Percentiles rank a stretch among this genome's conserved stretches.
These are phyloP conservation scores for Enteromius thamalakanensis DNA, from an alignment of 2,797 vertebrate genomes.

Conservation along the genomic window DNA sequence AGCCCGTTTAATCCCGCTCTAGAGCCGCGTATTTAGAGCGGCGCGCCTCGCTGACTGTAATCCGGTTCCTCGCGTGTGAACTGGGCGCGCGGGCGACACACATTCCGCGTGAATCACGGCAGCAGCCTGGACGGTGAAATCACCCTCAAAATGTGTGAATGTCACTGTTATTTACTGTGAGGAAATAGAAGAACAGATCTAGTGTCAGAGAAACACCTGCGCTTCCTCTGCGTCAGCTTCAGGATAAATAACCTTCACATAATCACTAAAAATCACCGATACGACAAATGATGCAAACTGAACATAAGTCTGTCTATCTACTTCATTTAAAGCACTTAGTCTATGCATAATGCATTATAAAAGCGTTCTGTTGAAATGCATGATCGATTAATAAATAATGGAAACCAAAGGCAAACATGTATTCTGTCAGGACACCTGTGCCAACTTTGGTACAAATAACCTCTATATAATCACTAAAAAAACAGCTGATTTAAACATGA, in stretches of 20 bases:
- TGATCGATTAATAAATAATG: too few relatives aligned
- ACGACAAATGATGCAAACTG: neutral
- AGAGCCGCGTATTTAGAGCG: neutral
- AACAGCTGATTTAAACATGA: too few relatives aligned
- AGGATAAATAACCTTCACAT: neutral
- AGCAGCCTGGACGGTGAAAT: neutral
- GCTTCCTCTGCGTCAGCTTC: neutral
- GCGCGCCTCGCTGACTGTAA: conserved; percentile 2
- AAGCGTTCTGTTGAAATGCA: too few relatives aligned
- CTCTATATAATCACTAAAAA: too few relatives aligned
- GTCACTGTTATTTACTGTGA: neutral
- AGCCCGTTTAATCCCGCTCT: neutral
- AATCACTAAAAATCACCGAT: neutral
- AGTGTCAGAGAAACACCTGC: neutral
- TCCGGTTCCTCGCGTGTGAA: conserved; percentile 46
- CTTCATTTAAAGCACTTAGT: too few relatives aligned
- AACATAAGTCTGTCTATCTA: too few relatives aligned
- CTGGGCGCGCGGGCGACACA: neutral
- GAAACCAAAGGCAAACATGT: too few relatives aligned
- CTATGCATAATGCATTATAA: too few relatives aligned
- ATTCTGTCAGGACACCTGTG: too few relatives aligned
- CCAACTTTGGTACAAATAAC: too few relatives aligned
- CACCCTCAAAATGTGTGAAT: neutral
- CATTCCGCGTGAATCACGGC: conserved; percentile 5
- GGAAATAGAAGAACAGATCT: neutral